Percentiles rank a stretch among this genome's conserved stretches.
Evolutionary conservation across 2,113 vertebrate species (phyloP).

Genomic region (Nanorana parkeri): DNA sequence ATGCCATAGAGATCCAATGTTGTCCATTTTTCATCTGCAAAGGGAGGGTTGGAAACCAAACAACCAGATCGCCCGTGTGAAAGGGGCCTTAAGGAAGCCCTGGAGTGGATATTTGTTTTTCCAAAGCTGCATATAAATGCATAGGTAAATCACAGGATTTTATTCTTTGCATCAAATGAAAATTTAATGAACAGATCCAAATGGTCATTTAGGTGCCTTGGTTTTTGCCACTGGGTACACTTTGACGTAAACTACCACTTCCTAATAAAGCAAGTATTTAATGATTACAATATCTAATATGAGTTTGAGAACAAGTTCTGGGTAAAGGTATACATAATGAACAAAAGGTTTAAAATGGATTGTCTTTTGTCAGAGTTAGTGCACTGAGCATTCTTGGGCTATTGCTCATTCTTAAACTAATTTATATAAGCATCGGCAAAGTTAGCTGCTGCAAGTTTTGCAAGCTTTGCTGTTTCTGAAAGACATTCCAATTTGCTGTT

Average conservation of each 20-base stretch:
- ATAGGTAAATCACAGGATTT: too few relatives aligned
- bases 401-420: conserved; percentile 22
- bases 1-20: too few relatives aligned
- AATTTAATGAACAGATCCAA: not conserved
- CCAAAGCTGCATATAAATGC: not conserved
- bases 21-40: too few relatives aligned
- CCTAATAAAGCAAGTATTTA: too few relatives aligned
- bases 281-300: not conserved
- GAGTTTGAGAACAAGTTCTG: not conserved
- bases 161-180: not conserved
- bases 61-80: too few relatives aligned
- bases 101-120: too few relatives aligned
- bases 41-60: too few relatives aligned
- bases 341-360: conserved; percentile 4
- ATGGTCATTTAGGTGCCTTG: too few relatives aligned
- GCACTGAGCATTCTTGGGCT: conserved; percentile 2
- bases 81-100: too few relatives aligned
- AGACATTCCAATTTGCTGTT: conserved; percentile 45
- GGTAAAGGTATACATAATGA: not conserved
- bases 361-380: not conserved
- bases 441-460: conserved; percentile 10
- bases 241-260: too few relatives aligned
- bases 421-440: conserved; percentile 30
- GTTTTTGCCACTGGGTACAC: too few relatives aligned
- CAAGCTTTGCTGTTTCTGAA: conserved; percentile 35